Base-by-base conservation (phyloP, 2,888 invertebrate genomes). In the Hypsopygia costalis region DNA sequence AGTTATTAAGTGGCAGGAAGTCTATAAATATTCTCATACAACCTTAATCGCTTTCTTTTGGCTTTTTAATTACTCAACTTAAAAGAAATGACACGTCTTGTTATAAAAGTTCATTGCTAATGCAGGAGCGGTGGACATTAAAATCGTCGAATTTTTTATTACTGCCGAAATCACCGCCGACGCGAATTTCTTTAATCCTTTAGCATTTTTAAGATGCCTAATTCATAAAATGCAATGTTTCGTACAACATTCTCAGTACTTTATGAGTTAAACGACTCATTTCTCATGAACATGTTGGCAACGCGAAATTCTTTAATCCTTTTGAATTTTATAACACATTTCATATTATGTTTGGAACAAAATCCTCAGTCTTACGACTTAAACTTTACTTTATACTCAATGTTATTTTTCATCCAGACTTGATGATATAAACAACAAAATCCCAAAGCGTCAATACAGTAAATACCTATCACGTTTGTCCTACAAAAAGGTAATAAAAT, bases 31-130 rank as follows among this genome's bases (percentile, higher is more conserved):
- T 34, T 33, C 12, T n/a, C n/a, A 32, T 25, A 39, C 32, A 27
- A 33, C 16, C 9, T 33, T 39, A 39, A 39, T 39, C 27, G 33
- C 39, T 39, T 39, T 39, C 39, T 39, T 37, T 37, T 37, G 21
- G 11, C 7, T 30, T 22, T 25, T 30, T 30, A 37, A 37, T 30
- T 37, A 30, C 11, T 20, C 16, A 16, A 16, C 5, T 36, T 25
- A 6, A 8, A 25, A 29, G 10, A 29, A 10, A 30, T 10, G 20
- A 31, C 30, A n/a, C 1, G 30, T 30, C 30, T 28, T 36, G 6
- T 34, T 34, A 21, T 6, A 7, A n/a, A 22, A 34, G 22, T 25
- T 25, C 11, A 28, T 28, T n/a, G 27, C 11, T 5, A 5, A 6
- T 3, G 2, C 11, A 4, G 1, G 6, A 4, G 6, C n/a, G 7